Evolutionary conservation across 2,888 invertebrate genomes (phyloP).

Genomic region (Caenorhabditis sp.): DNA sequence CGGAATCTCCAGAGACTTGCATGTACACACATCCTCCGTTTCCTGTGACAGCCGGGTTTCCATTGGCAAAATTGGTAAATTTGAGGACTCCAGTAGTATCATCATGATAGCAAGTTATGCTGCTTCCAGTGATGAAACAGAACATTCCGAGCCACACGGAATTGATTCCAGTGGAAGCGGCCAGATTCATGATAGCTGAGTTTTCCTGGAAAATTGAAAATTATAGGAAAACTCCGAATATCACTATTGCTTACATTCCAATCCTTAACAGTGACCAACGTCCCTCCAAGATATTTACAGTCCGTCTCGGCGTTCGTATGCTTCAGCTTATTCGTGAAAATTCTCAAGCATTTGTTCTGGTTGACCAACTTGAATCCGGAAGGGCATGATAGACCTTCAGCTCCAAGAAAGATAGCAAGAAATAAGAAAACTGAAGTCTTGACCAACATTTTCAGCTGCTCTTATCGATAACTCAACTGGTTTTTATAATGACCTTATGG

Average conservation of each 20-base stretch:
- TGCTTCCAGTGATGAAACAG: constrained; percentile 20
- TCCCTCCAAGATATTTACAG: constrained; percentile 15
- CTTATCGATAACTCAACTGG: too few species aligned
- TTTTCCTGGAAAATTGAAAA: constrained; percentile 16
- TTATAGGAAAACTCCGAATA: too few species aligned
- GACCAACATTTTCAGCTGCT: too few species aligned
- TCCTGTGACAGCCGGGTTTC: constrained; percentile 3
- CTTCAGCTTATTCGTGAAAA: constrained; percentile 3
- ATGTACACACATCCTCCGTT: constrained; percentile 13
- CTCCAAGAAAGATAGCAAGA: background rate
- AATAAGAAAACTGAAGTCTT: too few species aligned
- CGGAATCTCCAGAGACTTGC: background rate
- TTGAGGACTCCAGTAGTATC: constrained; percentile 8
- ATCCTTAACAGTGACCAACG: constrained; percentile 5
- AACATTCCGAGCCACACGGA: constrained; percentile 27
- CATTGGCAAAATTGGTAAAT: constrained; percentile 15
- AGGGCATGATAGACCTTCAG: background rate
- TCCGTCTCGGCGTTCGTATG: constrained; percentile 10
- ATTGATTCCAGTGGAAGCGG: background rate
- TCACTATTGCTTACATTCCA: constrained; percentile 12
- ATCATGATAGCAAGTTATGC: constrained; percentile 22
- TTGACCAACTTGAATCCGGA: constrained; percentile 15
- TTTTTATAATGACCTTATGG: too few species aligned
- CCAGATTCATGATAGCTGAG: background rate
- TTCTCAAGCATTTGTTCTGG: constrained; percentile 2